Conservation (phyloP, 1,140 invertebrate species). For the Melipona quadrifasciata region DNA sequence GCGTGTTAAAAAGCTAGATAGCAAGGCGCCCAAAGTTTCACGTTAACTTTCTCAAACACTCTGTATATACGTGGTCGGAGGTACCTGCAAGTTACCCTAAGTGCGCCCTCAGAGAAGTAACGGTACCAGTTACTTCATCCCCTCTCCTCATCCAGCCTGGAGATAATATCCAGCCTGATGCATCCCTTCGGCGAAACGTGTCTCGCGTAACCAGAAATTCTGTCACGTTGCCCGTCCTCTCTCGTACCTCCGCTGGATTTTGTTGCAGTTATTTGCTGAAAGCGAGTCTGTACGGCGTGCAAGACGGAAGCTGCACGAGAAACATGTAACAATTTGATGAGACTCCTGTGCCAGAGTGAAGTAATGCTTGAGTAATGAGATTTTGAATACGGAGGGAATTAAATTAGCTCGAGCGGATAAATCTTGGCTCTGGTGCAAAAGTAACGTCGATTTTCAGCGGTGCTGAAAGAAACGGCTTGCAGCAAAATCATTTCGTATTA, state of each 20-base stretch:
- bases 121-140: slow-evolving; percentile 30
- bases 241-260: background rate
- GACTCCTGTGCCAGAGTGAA: background rate
- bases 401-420: background rate
- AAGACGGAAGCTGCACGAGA: background rate
- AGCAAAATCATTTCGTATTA: too few relatives aligned
- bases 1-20: background rate
- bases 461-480: background rate
- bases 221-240: background rate
- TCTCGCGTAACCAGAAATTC: slow-evolving; percentile 16
- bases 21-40: background rate
- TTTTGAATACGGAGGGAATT: background rate
- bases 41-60: background rate
- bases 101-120: slow-evolving; percentile 35
- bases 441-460: background rate
- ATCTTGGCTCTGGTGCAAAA: background rate
- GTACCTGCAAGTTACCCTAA: slow-evolving; percentile 49
- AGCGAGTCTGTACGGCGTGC: background rate
- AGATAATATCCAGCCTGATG: slow-evolving; percentile 37
- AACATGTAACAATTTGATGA: background rate
- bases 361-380: background rate
- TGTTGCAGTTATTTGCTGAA: background rate
- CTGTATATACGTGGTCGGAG: slow-evolving; percentile 7
- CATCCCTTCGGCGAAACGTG: slow-evolving; percentile 21
- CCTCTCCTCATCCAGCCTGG: background rate